phyloP scores from a whole-genome alignment of 2,888 invertebrate genomes.

The Bellardia bayeri region DNA sequence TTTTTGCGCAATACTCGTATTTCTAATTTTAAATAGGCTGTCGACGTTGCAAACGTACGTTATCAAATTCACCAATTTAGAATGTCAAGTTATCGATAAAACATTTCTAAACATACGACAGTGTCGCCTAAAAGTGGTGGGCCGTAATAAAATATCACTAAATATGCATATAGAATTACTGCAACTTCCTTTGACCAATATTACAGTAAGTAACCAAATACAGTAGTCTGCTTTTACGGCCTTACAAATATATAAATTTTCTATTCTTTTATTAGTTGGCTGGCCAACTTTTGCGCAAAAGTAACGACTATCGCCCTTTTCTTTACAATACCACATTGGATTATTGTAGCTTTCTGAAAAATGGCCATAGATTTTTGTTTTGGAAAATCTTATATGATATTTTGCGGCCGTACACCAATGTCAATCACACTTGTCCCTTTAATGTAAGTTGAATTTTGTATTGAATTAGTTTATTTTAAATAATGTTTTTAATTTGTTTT shows the following conservation, averaged over 20 bases:
- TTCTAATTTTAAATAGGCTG: no score
- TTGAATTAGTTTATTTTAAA: no score
- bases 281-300: constrained; percentile 36
- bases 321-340: constrained; percentile 40
- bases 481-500: neutral
- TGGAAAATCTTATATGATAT: constrained; percentile 25
- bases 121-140: constrained; percentile 44
- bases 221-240: no score
- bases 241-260: neutral
- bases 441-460: constrained; percentile 8
- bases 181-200: neutral
- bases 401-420: neutral
- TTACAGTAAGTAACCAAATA: constrained; percentile 7
- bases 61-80: constrained; percentile 34
- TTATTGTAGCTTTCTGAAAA: constrained; percentile 25
- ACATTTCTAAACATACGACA: neutral
- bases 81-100: constrained; percentile 36
- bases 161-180: neutral
- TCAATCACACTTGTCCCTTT: constrained; percentile 27
- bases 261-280: neutral
- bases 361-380: constrained; percentile 20
- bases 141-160: constrained; percentile 24
- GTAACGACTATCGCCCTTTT: constrained; percentile 50
- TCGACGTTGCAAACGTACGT: no score
- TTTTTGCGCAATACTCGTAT: no score